Conservation (phyloP, 2,888 invertebrate species). For the Ormia ochracea region DNA sequence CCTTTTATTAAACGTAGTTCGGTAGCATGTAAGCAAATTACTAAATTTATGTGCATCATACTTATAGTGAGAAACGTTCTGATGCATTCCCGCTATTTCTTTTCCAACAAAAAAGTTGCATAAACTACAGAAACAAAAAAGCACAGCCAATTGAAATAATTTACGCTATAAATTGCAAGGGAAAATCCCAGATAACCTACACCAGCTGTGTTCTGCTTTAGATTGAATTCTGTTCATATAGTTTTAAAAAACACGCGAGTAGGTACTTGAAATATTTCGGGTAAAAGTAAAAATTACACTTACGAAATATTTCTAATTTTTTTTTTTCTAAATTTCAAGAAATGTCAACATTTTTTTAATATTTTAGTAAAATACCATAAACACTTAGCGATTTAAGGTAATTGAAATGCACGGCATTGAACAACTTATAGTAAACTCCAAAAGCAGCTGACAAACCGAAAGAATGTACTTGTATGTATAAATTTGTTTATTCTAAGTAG, state of each 20-base stretch:
- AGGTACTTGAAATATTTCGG: conserved; percentile 42
- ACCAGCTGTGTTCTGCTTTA: not conserved
- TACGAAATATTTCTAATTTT: not conserved
- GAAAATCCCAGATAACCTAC: conserved; percentile 39
- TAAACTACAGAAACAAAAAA: not conserved
- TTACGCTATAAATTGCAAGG: not conserved
- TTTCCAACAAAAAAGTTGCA: conserved; percentile 24
- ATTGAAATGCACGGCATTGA: conserved; percentile 9
- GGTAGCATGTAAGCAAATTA: conserved; percentile 55
- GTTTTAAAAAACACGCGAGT: conserved; percentile 17
- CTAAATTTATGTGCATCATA: conserved; percentile 55
- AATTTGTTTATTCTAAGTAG: conserved; percentile 5
- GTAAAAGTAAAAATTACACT: too few relatives aligned
- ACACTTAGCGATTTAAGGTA: not conserved
- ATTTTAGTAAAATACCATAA: conserved; percentile 9
- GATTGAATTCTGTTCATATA: conserved; percentile 4
- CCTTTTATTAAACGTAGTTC: conserved; percentile 42
- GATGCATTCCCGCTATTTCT: conserved; percentile 6
- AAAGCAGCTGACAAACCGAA: conserved; percentile 5
- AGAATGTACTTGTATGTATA: not conserved
- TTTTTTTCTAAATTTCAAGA: not conserved
- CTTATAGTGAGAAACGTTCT: conserved; percentile 39
- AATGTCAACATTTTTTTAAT: conserved; percentile 18
- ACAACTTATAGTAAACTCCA: conserved; percentile 1
- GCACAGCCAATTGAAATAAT: not conserved